These are phyloP conservation scores for Pheosia gnoma DNA, from an alignment of 2,888 invertebrate species.

Conservation along the genomic window DNA sequence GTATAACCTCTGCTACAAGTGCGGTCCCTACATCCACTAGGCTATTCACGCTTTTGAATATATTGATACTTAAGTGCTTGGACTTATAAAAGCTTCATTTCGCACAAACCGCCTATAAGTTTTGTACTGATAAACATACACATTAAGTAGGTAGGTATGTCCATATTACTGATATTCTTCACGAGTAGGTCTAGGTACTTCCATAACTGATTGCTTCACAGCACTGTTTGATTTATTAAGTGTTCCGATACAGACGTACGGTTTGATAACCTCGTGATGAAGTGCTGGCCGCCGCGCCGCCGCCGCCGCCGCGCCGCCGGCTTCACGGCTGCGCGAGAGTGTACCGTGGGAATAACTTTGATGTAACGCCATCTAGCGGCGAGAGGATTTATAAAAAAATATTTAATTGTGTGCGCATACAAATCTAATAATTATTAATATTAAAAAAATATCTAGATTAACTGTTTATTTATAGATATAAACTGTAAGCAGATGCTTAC, in stretches of 20 bases:
- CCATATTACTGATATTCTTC: background rate
- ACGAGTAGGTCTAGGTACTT: background rate
- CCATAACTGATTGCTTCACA: background rate
- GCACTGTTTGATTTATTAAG: slow-evolving; percentile 7
- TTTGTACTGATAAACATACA: background rate
- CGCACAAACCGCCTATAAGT: background rate
- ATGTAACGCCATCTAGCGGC: background rate
- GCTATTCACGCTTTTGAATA: too few species aligned
- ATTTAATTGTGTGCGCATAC: too few species aligned
- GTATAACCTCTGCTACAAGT: too few species aligned
- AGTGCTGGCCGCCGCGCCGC: background rate
- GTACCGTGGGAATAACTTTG: background rate
- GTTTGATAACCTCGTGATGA: slow-evolving; percentile 3
- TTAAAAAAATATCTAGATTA: too few species aligned
- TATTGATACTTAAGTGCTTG: too few species aligned
- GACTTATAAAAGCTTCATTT: too few species aligned
- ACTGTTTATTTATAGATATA: too few species aligned
- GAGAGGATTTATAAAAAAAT: background rate
- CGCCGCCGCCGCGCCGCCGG: background rate
- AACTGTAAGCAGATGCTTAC: too few species aligned
- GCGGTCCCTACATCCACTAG: too few species aligned
- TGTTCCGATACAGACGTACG: slow-evolving; percentile 1
- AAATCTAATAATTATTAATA: too few species aligned
- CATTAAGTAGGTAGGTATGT: background rate
- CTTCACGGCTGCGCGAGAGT: background rate